Conservation (phyloP, 2,113 vertebrate species). For the Aspidoscelis tigris region DNA sequence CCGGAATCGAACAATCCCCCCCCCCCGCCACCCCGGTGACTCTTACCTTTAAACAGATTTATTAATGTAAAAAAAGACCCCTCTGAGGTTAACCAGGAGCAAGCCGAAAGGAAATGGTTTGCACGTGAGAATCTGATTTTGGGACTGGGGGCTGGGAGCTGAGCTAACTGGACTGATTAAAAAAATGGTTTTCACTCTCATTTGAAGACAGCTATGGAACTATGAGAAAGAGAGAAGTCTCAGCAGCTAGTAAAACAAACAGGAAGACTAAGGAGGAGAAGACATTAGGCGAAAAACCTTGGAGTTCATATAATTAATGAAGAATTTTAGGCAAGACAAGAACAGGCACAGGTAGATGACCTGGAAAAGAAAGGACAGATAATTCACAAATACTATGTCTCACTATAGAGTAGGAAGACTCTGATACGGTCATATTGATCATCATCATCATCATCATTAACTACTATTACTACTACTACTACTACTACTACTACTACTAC, state of each 20-base stretch:
- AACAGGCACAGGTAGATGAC: conserved; percentile 19
- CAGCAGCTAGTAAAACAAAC: conserved; percentile 28
- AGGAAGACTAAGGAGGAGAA: conserved; percentile 5
- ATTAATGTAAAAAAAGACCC: conserved; percentile 59
- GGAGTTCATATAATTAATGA: conserved; percentile 52
- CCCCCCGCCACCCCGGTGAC: too few species aligned
- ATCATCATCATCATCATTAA: too few species aligned
- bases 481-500: too few species aligned
- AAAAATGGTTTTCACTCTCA: conserved; percentile 35
- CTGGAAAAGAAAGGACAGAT: not conserved
- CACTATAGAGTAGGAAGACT: too few species aligned
- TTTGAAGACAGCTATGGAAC: conserved; percentile 35
- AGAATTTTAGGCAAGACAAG: conserved; percentile 49
- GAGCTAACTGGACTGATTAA: conserved; percentile 38
- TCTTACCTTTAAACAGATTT: conserved; percentile 64
- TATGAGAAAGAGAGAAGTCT: conserved; percentile 2
- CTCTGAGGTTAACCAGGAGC: conserved; percentile 74
- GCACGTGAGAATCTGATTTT: conserved; percentile 49
- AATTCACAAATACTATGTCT: not conserved
- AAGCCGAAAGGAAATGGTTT: conserved; percentile 50
- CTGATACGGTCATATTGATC: too few species aligned
- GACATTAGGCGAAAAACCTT: conserved; percentile 60
- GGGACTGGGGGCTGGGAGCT: conserved; percentile 57
- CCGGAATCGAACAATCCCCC: conserved; percentile 3
- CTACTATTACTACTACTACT: too few species aligned